Base-by-base conservation (phyloP, 2,113 vertebrate genomes). In the Tetrao urogallus region DNA sequence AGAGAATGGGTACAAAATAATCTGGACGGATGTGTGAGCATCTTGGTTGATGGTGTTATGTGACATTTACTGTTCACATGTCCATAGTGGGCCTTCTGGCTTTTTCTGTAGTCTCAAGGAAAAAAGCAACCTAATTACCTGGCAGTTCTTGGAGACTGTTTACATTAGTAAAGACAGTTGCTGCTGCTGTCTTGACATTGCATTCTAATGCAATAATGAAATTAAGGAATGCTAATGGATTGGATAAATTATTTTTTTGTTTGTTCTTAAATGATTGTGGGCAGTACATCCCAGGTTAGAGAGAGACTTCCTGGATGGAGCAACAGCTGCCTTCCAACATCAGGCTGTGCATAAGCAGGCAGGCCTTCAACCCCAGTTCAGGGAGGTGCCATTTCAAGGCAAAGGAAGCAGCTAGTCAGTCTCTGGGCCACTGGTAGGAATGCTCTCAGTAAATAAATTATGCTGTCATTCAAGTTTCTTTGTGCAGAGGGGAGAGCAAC, bases 11-110 rank as follows among this genome's bases (percentile, higher is more conserved):
- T 30, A 30, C n/a, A 42, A 36, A 42, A 34, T 57, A 4, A 34
- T 73, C 50, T 45, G 76, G 88, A 11, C 80, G 90, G 80, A 84
- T 40, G 70, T n/a, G 45, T 40, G 43, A 94, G 40, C 81, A 48
- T 88, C 70, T 80, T 82, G 47, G 83, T 86, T 65, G 54, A 38
- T 22, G 20, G 25, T 19, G 45, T 56, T 65, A 48, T 30, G 1
- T 11, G 86, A 77, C 70, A 70, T 57, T 75, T 57, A 65, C 6
- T 0, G 0, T 79, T 43, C 1, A 0, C 20, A 40, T 42, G n/a
- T 36, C 58, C 36, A 28, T 32, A 0, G 0, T 61, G 80, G 52
- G 34, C 70, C 88, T 52, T 84, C 56, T 64, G 57, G 6, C 47
- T 72, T 72, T 64, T 60, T 75, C 83, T 79, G 36, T 28, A 61